Evolutionary conservation across 2,797 vertebrate genomes (phyloP), one percentile per base, ranked within the genome.

Genomic region (Channa striata): DNA sequence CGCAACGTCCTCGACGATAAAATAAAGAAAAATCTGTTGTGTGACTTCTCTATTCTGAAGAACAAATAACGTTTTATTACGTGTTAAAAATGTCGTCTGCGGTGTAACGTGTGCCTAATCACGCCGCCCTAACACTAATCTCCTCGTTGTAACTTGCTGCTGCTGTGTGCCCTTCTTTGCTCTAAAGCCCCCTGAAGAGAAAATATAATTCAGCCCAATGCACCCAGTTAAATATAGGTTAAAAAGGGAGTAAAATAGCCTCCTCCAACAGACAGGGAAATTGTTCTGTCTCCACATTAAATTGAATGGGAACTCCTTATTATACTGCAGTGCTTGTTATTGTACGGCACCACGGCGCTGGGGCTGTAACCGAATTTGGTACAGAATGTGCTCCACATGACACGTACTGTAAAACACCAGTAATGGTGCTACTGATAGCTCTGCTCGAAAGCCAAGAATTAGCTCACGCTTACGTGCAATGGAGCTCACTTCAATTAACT

Each of bases 281-380:
- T 11, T 25, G 37, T 46, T 44, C n/a, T n/a, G n/a, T n/a, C 25
- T n/a, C 66, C 64, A 78, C 74, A 73, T 53, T 59, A 72, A 77
- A 57, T n/a, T 47, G 14, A 36, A 68, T 34, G 23, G 25, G 19
- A n/a, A 48, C 42, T 59, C 46, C 37, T 74, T 17, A 39, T 34
- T 67, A 49, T 30, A 34, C 16, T 39, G 12, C 49, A 23, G 47
- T n/a, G 12, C 17, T 40, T 70, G 57, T 77, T 70, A 62, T 57
- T 50, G 48, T 64, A 6, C 53, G 51, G 30, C 21, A n/a, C n/a
- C n/a, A 50, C 40, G 11, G 9, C 13, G 23, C 21, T 59, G 59
- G 43, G 5, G 21, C 46, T 70, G 34, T 4, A 44, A 42, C 46
- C 43, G 37, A 25, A 68, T 33, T 20, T 47, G 33, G 8, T 58